Percentiles rank a stretch among this genome's conserved stretches.
These are phyloP conservation scores for Adelosebastes latens DNA, from an alignment of 2,797 vertebrate genomes.

Conservation along the genomic window DNA sequence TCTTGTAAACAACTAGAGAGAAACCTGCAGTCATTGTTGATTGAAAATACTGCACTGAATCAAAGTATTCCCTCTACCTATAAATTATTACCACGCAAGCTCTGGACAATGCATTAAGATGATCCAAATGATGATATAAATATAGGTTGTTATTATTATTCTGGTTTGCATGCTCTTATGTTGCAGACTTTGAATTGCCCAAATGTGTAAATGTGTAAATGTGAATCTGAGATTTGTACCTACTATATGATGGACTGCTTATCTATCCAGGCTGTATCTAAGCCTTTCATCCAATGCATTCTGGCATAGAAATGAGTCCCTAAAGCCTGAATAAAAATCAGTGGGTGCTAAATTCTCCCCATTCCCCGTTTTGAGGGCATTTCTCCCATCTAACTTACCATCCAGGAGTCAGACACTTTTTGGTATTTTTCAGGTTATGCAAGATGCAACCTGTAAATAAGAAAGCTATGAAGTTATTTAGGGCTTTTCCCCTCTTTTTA, in stretches of 20 bases:
- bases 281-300: background rate
- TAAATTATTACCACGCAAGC: background rate
- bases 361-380: background rate
- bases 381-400: background rate
- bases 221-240: background rate
- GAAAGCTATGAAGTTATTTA: too few relatives aligned
- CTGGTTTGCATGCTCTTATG: background rate
- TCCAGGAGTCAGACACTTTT: background rate
- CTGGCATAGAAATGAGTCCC: background rate
- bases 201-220: background rate
- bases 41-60: slow-evolving; percentile 10
- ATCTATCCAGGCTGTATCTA: background rate
- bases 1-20: slow-evolving; percentile 36
- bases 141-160: background rate
- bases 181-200: background rate
- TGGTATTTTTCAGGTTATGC: too few relatives aligned
- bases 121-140: background rate
- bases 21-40: slow-evolving; percentile 1
- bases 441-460: too few relatives aligned
- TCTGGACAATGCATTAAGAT: background rate
- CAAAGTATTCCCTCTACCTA: background rate
- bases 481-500: too few relatives aligned
- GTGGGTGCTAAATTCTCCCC: background rate
- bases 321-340: background rate
- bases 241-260: background rate